Conservation (phyloP, 2,113 vertebrate genomes). For the Phoenicopterus ruber region DNA sequence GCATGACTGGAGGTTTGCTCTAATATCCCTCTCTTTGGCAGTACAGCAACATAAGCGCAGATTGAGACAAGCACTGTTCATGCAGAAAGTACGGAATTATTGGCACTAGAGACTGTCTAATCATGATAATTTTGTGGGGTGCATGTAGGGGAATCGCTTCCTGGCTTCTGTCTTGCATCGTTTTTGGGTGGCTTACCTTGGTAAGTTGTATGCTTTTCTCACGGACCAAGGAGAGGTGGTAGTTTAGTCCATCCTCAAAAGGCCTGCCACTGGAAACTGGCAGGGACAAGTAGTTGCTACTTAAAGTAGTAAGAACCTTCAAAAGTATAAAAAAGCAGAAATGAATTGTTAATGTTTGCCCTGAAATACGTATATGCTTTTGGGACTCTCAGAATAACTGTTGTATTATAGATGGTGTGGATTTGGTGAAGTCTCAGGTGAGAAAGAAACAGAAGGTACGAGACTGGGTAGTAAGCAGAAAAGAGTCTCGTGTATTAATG, state of each 20-base stretch:
- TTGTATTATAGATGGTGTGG: neutral
- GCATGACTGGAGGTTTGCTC: neutral
- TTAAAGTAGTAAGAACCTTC: neutral
- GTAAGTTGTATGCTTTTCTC: too few relatives aligned
- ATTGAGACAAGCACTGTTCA: accelerated
- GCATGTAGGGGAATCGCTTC: accelerated
- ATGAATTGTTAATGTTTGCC: neutral
- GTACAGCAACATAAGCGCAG: accelerated
- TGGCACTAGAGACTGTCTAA: neutral
- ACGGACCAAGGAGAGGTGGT: neutral
- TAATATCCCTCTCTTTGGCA: neutral
- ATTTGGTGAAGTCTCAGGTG: neutral
- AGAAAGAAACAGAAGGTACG: neutral
- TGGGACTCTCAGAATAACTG: neutral
- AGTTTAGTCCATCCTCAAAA: neutral
- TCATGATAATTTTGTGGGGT: accelerated
- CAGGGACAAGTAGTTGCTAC: neutral
- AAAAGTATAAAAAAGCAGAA: neutral
- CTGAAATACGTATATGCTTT: neutral
- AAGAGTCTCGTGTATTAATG: neutral
- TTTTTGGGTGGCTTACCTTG: neutral
- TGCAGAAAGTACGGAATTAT: accelerated
- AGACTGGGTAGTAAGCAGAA: neutral
- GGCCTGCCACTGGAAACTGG: neutral
- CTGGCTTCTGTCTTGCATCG: accelerated